These are phyloP conservation scores for Hypena proboscidalis DNA, from an alignment of 2,888 invertebrate species.

Conservation along the genomic window DNA sequence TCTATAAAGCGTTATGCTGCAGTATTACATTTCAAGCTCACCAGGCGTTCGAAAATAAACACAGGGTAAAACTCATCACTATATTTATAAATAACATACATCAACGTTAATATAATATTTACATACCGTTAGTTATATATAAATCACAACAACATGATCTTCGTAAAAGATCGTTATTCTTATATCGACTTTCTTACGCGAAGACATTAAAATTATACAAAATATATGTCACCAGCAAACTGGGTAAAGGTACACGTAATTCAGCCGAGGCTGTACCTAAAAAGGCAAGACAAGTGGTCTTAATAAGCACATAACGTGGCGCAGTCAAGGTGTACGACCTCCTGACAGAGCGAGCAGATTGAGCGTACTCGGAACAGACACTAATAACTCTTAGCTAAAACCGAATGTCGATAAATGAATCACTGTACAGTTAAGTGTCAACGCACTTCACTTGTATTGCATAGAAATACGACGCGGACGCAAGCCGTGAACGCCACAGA, in stretches of 20 bases:
- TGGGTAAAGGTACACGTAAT: slow-evolving; percentile 76
- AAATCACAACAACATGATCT: slow-evolving; percentile 87
- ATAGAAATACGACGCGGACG: slow-evolving; percentile 65
- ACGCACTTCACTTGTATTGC: slow-evolving; percentile 78
- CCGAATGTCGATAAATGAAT: slow-evolving; percentile 72
- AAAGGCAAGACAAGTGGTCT: slow-evolving; percentile 76
- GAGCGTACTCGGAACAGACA: slow-evolving; percentile 75
- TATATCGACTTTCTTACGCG: slow-evolving; percentile 87
- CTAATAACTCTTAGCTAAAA: slow-evolving; percentile 62
- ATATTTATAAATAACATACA: slow-evolving; percentile 37
- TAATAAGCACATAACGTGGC: slow-evolving; percentile 68
- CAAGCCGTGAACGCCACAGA: slow-evolving; percentile 67
- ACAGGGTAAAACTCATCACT: slow-evolving; percentile 40
- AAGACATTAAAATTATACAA: slow-evolving; percentile 84
- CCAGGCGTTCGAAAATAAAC: slow-evolving; percentile 41
- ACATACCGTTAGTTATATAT: slow-evolving; percentile 75
- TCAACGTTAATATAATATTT: slow-evolving; percentile 26
- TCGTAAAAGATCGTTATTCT: slow-evolving; percentile 89
- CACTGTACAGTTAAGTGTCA: slow-evolving; percentile 83
- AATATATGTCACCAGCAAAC: slow-evolving; percentile 68
- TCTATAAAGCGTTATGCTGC: slow-evolving; percentile 15
- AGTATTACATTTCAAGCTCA: slow-evolving; percentile 38
- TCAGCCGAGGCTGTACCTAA: slow-evolving; percentile 74
- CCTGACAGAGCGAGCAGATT: slow-evolving; percentile 54
- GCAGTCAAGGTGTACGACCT: slow-evolving; percentile 79